phyloP scores from a whole-genome alignment of 2,888 invertebrate genomes.

The Drosophila meridiana region DNA sequence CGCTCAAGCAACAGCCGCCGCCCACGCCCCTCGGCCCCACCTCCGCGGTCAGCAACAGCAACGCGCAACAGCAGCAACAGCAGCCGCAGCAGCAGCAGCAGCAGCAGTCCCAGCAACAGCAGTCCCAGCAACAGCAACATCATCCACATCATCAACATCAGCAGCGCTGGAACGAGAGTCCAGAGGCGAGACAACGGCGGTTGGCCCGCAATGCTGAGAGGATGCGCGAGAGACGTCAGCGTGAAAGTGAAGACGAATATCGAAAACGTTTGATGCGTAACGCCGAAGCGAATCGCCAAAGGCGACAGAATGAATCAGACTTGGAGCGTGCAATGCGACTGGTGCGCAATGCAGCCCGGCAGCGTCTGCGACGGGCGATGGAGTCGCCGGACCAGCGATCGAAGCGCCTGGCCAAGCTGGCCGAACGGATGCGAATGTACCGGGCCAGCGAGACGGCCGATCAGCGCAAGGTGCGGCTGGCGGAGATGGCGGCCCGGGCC shows the following conservation, averaged over 20 bases:
- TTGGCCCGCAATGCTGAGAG: conserved; percentile 85
- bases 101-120: not conserved
- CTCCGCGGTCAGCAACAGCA: conserved; percentile 55
- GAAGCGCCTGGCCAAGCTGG: conserved; percentile 83
- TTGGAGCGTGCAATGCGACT: conserved; percentile 85
- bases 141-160: conserved; percentile 68
- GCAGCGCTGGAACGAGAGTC: conserved; percentile 85
- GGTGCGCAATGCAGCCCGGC: conserved; percentile 85
- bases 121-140: conserved; percentile 47
- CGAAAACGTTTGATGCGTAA: conserved; percentile 84
- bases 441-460: conserved; percentile 84
- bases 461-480: conserved; percentile 83
- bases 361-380: conserved; percentile 84
- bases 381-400: conserved; percentile 84
- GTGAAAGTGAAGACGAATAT: conserved; percentile 85
- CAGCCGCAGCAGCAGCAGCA: conserved; percentile 35
- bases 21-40: conserved; percentile 66
- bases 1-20: conserved; percentile 75
- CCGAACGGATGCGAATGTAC: conserved; percentile 84
- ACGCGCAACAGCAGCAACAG: conserved; percentile 50
- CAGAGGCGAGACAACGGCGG: conserved; percentile 84
- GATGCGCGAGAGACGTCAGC: conserved; percentile 85
- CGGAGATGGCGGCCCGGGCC: conserved; percentile 84
- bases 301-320: conserved; percentile 84
- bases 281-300: conserved; percentile 84